Conservation (phyloP, 2,888 invertebrate species). For the Lomographa bimaculata region DNA sequence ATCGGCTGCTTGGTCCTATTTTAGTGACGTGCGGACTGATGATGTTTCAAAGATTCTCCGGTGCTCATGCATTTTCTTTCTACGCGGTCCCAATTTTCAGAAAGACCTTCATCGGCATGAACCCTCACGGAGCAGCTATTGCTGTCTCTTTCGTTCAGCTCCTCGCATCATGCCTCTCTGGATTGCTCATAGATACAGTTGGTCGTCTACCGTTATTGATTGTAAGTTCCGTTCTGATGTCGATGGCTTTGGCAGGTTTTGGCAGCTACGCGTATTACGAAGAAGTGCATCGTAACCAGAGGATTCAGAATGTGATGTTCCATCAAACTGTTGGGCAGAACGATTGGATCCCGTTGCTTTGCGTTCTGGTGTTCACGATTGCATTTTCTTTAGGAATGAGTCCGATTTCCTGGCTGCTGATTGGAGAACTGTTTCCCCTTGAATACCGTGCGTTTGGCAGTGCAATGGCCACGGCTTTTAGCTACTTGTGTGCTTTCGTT, state of each 20-base stretch:
- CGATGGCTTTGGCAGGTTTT: constrained; percentile 92
- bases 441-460: constrained; percentile 94
- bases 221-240: constrained; percentile 93
- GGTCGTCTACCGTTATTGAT: constrained; percentile 93
- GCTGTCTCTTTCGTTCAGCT: constrained; percentile 93
- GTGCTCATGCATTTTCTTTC: constrained; percentile 93
- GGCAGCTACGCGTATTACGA: constrained; percentile 93
- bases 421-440: constrained; percentile 92
- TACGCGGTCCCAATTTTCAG: constrained; percentile 94
- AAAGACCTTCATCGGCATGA: constrained; percentile 91
- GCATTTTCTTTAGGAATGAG: constrained; percentile 95
- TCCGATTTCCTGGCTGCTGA: constrained; percentile 93
- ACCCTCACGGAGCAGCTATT: constrained; percentile 93
- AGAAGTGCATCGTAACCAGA: constrained; percentile 84
- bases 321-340: constrained; percentile 84
- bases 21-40: constrained; percentile 93
- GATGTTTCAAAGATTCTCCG: constrained; percentile 94
- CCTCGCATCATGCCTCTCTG: constrained; percentile 92
- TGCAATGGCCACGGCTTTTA: constrained; percentile 93
- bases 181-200: constrained; percentile 92
- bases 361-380: constrained; percentile 92
- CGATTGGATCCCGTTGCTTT: constrained; percentile 93
- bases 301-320: constrained; percentile 77
- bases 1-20: constrained; percentile 86
- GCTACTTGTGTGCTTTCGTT: constrained; percentile 93